Conservation (phyloP, 2,113 vertebrate genomes). For the Dromas ardeola region DNA sequence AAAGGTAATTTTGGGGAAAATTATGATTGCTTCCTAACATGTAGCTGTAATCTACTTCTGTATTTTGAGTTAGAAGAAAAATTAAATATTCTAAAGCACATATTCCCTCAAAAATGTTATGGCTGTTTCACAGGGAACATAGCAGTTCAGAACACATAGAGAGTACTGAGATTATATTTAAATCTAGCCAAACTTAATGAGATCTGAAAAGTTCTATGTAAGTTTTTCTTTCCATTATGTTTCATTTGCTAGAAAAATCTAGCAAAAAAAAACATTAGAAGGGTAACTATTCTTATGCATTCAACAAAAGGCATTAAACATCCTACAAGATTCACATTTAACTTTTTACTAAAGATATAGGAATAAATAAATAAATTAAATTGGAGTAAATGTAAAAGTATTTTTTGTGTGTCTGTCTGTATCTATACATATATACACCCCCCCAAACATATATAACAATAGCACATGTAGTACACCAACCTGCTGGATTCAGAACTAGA, state of each 20-base stretch:
- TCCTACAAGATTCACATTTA: background rate
- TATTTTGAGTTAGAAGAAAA: background rate
- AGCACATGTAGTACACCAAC: rapidly evolving
- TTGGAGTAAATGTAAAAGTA: background rate
- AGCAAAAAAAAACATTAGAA: background rate
- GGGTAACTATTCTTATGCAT: background rate
- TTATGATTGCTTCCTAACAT: background rate
- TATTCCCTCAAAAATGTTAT: background rate
- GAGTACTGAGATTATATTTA: background rate
- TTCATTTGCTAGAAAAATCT: background rate
- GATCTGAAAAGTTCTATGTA: background rate
- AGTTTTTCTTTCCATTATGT: background rate
- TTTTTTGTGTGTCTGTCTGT: rapidly evolving
- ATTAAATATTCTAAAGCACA: background rate
- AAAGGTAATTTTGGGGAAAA: background rate
- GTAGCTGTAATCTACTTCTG: background rate
- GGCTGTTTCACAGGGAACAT: background rate
- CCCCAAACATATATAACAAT: background rate
- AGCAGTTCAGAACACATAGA: background rate
- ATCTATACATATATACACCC: rapidly evolving
- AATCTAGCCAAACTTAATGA: background rate
- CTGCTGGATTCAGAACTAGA: background rate
- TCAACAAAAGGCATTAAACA: background rate
- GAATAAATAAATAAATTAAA: background rate
- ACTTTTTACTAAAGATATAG: background rate